Conservation (phyloP, 2,888 invertebrate species). For the Oscheius onirici region DNA sequence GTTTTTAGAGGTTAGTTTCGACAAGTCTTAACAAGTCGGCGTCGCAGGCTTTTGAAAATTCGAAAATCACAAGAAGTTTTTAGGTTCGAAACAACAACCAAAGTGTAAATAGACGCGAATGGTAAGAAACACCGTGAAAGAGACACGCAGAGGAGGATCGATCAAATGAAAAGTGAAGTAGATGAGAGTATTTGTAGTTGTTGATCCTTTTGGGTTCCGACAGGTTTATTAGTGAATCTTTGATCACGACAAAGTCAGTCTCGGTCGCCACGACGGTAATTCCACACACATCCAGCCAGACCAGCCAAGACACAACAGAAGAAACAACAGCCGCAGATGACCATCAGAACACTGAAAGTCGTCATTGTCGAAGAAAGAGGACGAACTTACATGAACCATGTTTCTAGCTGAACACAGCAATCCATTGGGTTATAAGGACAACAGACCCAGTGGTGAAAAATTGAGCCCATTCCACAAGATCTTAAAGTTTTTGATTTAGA, state of each 20-base stretch:
- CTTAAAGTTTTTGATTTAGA: neutral
- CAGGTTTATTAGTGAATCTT: neutral
- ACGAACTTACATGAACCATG: constrained; percentile 63
- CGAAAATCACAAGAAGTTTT: no score
- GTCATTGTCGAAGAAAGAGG: neutral
- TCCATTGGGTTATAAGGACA: constrained; percentile 61
- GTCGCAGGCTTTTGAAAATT: no score
- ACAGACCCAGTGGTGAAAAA: constrained; percentile 62
- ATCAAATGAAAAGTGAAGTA: no score
- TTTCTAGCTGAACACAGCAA: constrained; percentile 62
- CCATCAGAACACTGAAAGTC: constrained; percentile 51
- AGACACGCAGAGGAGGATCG: no score
- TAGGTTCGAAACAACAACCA: no score
- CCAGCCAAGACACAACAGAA: constrained; percentile 57
- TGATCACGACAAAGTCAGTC: no score
- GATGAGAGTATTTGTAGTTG: no score
- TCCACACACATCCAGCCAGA: constrained; percentile 54
- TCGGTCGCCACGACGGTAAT: constrained; percentile 24
- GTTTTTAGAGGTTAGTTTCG: no score
- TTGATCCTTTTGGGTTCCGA: no score
- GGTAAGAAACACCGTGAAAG: no score
- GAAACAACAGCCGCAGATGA: constrained; percentile 52
- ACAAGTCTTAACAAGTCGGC: no score
- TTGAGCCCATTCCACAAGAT: constrained; percentile 57
- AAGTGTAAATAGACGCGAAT: no score